These are phyloP conservation scores for Lepidurus arcticus DNA, from an alignment of 1,140 invertebrate genomes.

Conservation along the genomic window DNA sequence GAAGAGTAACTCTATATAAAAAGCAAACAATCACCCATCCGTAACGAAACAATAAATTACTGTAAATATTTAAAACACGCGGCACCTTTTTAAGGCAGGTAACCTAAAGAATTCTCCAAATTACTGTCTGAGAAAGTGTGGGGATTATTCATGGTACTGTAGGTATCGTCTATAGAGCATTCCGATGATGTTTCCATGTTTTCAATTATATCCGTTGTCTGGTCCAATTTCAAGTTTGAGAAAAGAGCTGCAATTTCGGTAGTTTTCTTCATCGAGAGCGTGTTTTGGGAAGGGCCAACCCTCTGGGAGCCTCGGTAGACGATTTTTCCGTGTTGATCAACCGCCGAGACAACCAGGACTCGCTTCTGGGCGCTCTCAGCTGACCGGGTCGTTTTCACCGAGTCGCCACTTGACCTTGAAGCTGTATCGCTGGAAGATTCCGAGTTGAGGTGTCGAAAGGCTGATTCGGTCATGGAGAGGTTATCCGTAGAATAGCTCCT, in stretches of 20 bases:
- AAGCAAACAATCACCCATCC: not conserved
- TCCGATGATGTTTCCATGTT: conserved; percentile 36
- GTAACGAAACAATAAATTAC: not conserved
- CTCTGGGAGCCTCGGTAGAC: conserved; percentile 39
- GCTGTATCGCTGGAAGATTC: conserved; percentile 32
- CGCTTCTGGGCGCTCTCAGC: conserved; percentile 37
- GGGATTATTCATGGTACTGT: conserved; percentile 40
- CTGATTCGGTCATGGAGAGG: not conserved
- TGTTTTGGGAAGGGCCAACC: conserved; percentile 25
- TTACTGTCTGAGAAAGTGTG: conserved; percentile 38
- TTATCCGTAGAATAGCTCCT: not conserved
- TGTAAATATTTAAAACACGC: conserved; percentile 16
- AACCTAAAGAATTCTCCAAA: conserved; percentile 52
- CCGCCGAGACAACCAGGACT: conserved; percentile 52
- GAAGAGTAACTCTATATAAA: not conserved
- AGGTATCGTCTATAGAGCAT: conserved; percentile 39
- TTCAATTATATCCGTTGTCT: conserved; percentile 41
- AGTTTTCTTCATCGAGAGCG: conserved; percentile 69
- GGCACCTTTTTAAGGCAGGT: conserved; percentile 44
- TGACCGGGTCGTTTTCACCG: conserved; percentile 14
- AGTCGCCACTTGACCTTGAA: conserved; percentile 26
- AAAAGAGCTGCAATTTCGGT: conserved; percentile 81
- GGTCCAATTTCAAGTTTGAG: conserved; percentile 56
- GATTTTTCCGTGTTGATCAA: conserved; percentile 50
- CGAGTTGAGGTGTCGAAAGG: conserved; percentile 23